Base-by-base conservation (phyloP, 2,797 vertebrate genomes). In the Poliocrania exsul region DNA sequence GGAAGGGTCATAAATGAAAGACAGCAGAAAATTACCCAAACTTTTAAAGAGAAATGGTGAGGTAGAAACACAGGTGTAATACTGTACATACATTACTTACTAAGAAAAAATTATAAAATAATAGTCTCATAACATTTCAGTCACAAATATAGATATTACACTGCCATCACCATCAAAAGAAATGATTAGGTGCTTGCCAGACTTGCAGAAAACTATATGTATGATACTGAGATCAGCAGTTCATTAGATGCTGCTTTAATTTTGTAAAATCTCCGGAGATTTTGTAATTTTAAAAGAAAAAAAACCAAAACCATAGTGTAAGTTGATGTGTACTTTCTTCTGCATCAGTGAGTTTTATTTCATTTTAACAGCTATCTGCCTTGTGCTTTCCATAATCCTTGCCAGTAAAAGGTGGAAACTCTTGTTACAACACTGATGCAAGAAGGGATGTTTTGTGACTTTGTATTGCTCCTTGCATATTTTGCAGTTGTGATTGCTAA, bases 321-420 rank as follows among this genome's bases (percentile, higher is more conserved):
- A 93, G 40, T 12, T 10, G 7, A 88, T 7, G 3, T 44, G 62
- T 42, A 46, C 94, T 96, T 92, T 65, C 46, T 91, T 82, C 62
- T 80, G 81, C 57, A 58, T 87, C 60, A 28, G 13, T 91, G 95
- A 86, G 84, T 88, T 92, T 61, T 53, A 62, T 66, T 86, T 61
- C 54, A 84, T 84, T 93, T 29, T 80, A 92, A 77, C 37, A 86
- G 51, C 57, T 82, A 85, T 67, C 64, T 62, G 37, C 54, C 17
- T 87, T 60, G 5, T 8, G 14, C 74, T 97, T 96, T 77, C 77
- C 60, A 61, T 61, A 93, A 94, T 80, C 61, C 28, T 67, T 66
- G n/a, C 77, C 16, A 72, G 53, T 70, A 85, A 92, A 78, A 72
- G 17, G 60, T 80, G 46, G 94, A 92, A 95, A 92, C 40, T 84